Base-by-base conservation (phyloP, 2,113 vertebrate genomes). In the Xiphias gladius region DNA sequence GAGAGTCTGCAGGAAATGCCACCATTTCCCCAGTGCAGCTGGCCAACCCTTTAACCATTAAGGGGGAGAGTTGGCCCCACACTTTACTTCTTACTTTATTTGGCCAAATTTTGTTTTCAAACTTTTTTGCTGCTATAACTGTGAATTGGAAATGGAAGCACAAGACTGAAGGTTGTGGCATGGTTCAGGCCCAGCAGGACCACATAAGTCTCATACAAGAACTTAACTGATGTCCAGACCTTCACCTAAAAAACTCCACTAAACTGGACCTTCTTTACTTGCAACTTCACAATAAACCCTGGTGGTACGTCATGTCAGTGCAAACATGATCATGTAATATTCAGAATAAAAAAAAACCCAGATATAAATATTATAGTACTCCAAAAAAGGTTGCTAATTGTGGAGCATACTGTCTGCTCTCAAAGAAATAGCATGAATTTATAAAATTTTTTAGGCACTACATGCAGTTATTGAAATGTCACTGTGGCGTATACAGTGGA, bases 21-120 rank as follows among this genome's bases (percentile, higher is more conserved):
- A 92, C 81, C 92, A 91, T 89, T 81, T 90, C 87, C 91, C 76
- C 4, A 54, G 57, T 82, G 87, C 85, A 86, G 90, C 70, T 66
- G 90, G 76, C 83, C 79, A 84, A 83, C 84, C 76, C 82, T 89
- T 81, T 57, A 63, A 77, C 70, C 73, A 77, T 73, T 62, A 39
- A n/a, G 66, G 48, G 67, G 59, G 62, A 82, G 67, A 73, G 63
- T 28, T 73, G 77, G 80, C 32, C 58, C 72, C 22, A 43, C 55
- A 71, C 50, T 76, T 68, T 54, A 37, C 59, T 41, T 43, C 76
- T 80, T 43, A 62, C 35, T 85, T 57, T 71, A 65, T 63, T 24
- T 39, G 48, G 52, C 76, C 69, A 73, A 74, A 82, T 74, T 80
- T 63, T 76, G 11, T 71, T 73, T 73, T 59, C 46, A 58, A 41